These are phyloP conservation scores for Acanthosepion lycidas DNA, from an alignment of 2,888 invertebrate species.

Conservation along the genomic window DNA sequence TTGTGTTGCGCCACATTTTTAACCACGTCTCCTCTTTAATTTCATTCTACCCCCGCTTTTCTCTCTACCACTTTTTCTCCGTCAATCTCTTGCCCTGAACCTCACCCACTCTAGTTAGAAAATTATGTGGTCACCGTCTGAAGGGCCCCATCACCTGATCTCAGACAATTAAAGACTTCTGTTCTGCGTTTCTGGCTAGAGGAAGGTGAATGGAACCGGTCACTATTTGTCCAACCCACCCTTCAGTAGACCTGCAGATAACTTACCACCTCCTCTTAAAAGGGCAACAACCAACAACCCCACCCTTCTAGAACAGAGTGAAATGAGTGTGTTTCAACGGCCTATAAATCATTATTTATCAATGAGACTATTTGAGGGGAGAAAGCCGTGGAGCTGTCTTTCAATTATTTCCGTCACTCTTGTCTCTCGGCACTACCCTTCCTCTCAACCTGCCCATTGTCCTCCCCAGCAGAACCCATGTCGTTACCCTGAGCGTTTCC, in stretches of 20 bases:
- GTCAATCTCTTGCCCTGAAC: background rate
- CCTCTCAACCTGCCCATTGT: background rate
- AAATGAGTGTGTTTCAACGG: background rate
- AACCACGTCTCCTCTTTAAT: background rate
- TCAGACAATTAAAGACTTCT: background rate
- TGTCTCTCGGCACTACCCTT: background rate
- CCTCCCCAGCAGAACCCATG: background rate
- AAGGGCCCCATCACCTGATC: background rate
- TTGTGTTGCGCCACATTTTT: background rate
- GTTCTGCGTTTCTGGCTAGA: background rate
- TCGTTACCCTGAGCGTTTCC: background rate
- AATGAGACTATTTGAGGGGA: background rate
- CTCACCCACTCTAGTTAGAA: background rate
- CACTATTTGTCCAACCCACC: background rate
- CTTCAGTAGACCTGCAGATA: background rate
- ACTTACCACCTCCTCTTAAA: background rate
- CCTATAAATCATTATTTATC: slow-evolving; percentile 33
- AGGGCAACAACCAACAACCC: background rate
- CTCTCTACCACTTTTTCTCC: background rate
- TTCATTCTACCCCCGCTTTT: background rate
- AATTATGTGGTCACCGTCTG: background rate
- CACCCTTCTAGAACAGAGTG: background rate
- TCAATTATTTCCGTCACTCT: background rate
- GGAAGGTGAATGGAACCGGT: background rate
- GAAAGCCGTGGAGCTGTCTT: background rate